Evolutionary conservation across 2,113 vertebrate species (phyloP).

Genomic region (Drymodes brunneopygia): DNA sequence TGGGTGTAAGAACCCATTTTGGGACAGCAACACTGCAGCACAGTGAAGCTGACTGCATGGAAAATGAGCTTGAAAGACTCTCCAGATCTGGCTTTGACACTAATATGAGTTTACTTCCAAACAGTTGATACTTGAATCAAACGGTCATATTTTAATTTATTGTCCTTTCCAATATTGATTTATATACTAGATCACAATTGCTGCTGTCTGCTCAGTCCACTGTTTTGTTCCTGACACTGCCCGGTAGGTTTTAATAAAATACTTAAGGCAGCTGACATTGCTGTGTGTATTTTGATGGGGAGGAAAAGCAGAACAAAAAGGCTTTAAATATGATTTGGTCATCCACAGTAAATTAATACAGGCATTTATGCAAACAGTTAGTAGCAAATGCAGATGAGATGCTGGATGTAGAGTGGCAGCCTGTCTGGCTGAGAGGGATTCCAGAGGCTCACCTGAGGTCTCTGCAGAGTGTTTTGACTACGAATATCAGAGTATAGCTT

Average conservation of each 20-base stretch:
- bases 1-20: background rate
- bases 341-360: background rate
- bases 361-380: background rate
- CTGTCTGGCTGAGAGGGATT: background rate
- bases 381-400: background rate
- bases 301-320: background rate
- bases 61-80: background rate
- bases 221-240: background rate
- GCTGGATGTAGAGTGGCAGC: background rate
- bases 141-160: background rate
- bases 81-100: background rate
- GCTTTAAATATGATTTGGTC: background rate
- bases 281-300: background rate
- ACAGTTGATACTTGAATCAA: background rate
- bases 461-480: background rate
- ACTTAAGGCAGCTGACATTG: background rate
- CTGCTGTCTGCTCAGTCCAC: background rate
- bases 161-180: background rate
- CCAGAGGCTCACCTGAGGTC: background rate
- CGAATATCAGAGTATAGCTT: background rate
- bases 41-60: background rate
- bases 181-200: background rate
- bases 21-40: rapidly evolving
- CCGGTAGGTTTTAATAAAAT: background rate
- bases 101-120: background rate